Percentiles rank a stretch among this genome's conserved stretches.
phyloP scores from a whole-genome alignment of 2,888 invertebrate genomes.

The Merodon equestris region DNA sequence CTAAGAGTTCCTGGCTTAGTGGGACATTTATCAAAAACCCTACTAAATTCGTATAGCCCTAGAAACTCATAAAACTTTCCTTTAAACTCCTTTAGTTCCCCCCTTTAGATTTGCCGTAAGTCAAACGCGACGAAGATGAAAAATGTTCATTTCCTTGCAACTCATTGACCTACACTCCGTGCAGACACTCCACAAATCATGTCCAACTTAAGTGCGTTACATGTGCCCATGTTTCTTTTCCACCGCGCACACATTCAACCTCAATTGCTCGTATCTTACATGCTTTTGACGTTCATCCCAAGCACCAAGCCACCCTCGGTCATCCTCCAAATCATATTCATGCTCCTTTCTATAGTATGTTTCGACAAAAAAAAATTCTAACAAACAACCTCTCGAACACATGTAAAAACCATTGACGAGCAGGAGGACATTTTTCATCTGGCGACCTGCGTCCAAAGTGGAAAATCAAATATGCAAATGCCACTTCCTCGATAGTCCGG shows the following conservation, averaged over 20 bases:
- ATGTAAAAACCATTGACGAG: constrained; percentile 57
- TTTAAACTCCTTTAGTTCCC: too few relatives aligned
- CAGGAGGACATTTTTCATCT: constrained; percentile 64
- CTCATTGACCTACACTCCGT: constrained; percentile 63
- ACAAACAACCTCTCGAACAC: constrained; percentile 56
- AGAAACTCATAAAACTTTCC: too few relatives aligned
- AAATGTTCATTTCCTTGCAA: constrained; percentile 65
- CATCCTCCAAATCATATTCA: neutral
- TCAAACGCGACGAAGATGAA: constrained; percentile 53
- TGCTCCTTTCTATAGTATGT: too few relatives aligned
- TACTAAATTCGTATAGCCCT: too few relatives aligned
- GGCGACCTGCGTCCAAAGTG: constrained; percentile 50
- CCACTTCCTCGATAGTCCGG: constrained; percentile 49
- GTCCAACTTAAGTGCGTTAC: constrained; percentile 38
- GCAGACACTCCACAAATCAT: constrained; percentile 57
- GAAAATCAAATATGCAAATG: constrained; percentile 67
- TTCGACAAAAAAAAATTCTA: too few relatives aligned
- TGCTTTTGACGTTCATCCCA: constrained; percentile 35
- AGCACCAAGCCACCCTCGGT: neutral
- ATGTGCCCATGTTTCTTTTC: constrained; percentile 9
- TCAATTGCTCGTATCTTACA: constrained; percentile 52
- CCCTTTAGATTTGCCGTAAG: constrained; percentile 30
- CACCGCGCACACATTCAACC: constrained; percentile 32
- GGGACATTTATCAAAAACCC: too few relatives aligned
- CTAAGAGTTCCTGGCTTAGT: too few relatives aligned